A percentile compares a stretch with the other conserved stretches of the same genome.
Conservation (phyloP, 2,797 vertebrate species). For the Chloroceryle inda region DNA sequence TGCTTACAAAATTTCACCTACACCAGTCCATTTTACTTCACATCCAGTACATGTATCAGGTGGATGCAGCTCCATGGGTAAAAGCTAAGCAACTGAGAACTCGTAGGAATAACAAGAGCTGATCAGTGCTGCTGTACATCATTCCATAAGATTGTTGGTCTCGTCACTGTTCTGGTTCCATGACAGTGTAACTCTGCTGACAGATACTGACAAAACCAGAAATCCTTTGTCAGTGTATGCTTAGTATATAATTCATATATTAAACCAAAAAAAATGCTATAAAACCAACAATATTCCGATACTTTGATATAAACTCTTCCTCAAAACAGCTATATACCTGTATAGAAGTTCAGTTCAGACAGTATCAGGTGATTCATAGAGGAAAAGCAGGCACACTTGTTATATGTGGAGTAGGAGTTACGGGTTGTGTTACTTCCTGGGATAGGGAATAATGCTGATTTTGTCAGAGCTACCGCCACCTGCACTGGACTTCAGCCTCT, state of each 20-base stretch:
- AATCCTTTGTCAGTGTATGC: neutral
- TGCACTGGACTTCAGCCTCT: neutral
- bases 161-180: neutral
- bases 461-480: neutral
- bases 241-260: neutral
- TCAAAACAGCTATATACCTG: neutral
- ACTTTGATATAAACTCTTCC: neutral
- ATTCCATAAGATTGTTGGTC: neutral
- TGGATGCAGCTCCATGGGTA: neutral
- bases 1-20: neutral
- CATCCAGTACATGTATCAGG: rapidly evolving
- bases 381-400: neutral
- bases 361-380: neutral
- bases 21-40: neutral
- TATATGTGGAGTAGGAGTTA: neutral
- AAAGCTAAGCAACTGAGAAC: neutral
- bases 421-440: neutral
- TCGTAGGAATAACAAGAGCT: neutral
- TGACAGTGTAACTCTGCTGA: neutral
- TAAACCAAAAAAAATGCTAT: neutral
- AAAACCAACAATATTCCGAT: neutral
- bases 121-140: neutral
- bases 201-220: neutral
- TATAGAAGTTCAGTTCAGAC: neutral
- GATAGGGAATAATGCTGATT: neutral